These are phyloP conservation scores for Dreissena rostriformis DNA, from an alignment of 1,140 invertebrate genomes.

Conservation along the genomic window DNA sequence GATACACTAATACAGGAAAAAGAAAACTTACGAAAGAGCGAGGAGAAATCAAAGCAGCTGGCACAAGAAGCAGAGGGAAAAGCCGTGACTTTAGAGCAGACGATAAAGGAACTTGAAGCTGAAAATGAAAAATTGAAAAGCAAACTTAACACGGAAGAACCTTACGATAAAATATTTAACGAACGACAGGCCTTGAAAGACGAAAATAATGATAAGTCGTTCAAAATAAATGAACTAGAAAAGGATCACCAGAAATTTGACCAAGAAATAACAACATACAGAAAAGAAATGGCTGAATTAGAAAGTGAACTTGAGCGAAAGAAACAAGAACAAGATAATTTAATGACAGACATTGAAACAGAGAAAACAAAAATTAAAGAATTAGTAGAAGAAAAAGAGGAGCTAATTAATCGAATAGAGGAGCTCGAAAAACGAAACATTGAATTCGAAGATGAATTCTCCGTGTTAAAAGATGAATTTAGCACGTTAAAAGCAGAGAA, in stretches of 20 bases:
- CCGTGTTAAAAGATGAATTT: conserved; percentile 31
- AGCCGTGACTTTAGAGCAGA: background rate
- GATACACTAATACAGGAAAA: conserved; percentile 10
- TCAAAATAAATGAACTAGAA: conserved; percentile 24
- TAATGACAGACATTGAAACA: conserved; percentile 14
- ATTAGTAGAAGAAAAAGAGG: conserved; percentile 44
- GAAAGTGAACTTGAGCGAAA: background rate
- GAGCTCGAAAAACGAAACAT: conserved; percentile 40
- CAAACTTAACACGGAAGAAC: conserved; percentile 44
- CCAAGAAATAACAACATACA: conserved; percentile 14
- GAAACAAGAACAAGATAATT: background rate
- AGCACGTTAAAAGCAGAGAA: conserved; percentile 18
- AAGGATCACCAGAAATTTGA: background rate
- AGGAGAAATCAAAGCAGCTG: background rate
- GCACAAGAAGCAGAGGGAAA: conserved; percentile 1
- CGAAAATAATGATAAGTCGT: background rate
- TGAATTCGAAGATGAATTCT: conserved; percentile 46
- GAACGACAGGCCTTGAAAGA: conserved; percentile 28
- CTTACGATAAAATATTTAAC: conserved; percentile 39
- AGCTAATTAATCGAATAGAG: conserved; percentile 28
- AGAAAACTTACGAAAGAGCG: conserved; percentile 10
- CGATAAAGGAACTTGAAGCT: conserved; percentile 8
- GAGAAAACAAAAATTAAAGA: conserved; percentile 33
- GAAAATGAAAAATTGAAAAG: conserved; percentile 42
- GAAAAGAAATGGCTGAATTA: background rate